Base-by-base conservation (phyloP, 1,140 invertebrate species). In the Danaus plexippus region DNA sequence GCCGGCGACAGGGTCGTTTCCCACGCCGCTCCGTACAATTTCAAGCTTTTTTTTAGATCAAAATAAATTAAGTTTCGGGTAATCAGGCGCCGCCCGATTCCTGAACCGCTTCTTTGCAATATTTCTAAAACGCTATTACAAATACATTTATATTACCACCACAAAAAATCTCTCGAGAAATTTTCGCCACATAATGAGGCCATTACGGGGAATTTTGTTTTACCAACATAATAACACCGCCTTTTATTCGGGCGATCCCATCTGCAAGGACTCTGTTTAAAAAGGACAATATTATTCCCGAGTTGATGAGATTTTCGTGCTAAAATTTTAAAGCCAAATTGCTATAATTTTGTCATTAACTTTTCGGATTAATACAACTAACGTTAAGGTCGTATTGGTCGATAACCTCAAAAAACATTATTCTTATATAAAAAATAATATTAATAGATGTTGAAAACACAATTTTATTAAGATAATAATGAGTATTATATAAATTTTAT, bases 121-220 rank as follows among this genome's bases (percentile, higher is more conserved):
- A 85, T 85, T 77, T 85, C 80, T 85, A 83, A 82, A 85, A 81
- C 57, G 80, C 83, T 83, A 85, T 85, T 86, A 85, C 84, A 84
- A 87, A 87, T 85, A 87, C 84, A 87, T 87, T 85, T 87, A 87
- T 83, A 85, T 79, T 72, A 72, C 79, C 74, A 65, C 64, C 75
- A 83, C 80, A 87, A 87, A 87, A 87, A 87, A 81, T 73, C 70
- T 85, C 72, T 80, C 73, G 75, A 66, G 73, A 81, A 87, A 87
- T 87, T 87, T 87, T 84, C 84, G 84, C 81, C 84, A 84, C 76
- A 84, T 87, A 85, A 87, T 87, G 73, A 85, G 81, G 77, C 84
- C 75, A 85, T 87, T 85, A 87, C 78, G 79, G 76, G 68, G 81
- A 85, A 87, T 87, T 87, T 83, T 84, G 79, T 84, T 87, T 85